Evolutionary conservation across 2,113 vertebrate genomes (phyloP), one percentile per base, ranked within the genome.

Genomic region (Nothoprocta pentlandii): DNA sequence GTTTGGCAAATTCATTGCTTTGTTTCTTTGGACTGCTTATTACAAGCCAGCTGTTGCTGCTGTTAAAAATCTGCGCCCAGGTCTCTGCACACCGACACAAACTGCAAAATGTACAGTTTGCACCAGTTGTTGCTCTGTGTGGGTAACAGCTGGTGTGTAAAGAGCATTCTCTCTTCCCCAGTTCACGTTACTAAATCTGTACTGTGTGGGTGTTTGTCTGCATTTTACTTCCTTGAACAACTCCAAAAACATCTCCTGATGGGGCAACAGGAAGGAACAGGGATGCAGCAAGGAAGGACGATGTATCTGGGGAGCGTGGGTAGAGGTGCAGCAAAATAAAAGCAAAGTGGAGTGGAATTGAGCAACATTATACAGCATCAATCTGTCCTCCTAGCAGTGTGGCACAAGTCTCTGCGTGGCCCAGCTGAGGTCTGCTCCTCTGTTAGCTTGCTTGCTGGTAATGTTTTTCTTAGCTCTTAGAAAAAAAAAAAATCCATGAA

Each of bases 281-380:
- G 21, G 25, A 16, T 56, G 32, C 36, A 42, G 26, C 21, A 19
- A 42, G 28, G 12, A 54, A 58, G 20, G 10, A 10, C 0, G 8
- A 66, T 44, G 19, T 80, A 12, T 23, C 25, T 42, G 61, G 23
- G 30, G 54, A 66, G 2, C 15, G 4, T 0, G 3, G 28, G 26
- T 15, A 36, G 49, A 46, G 42, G 36, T 49, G 47, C 54, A 36
- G n/a, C 32, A 66, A 76, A 74, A 47, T 2, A 36, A 85, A 61
- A 6, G 17, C 0, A 0, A 9, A 6, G 26, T 4, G 32, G 19
- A 16, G 47, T 12, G 44, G 56, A 34, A 6, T 4, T 36, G 66
- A 63, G 42, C 9, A 2, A 3, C 2, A 26, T 42, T 42, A 20
- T 41, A 6, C 19, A 25, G 36, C 1, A 0, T 10, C 0, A 3